Base-by-base conservation (phyloP, 2,888 invertebrate genomes). In the Melanchra persicariae region DNA sequence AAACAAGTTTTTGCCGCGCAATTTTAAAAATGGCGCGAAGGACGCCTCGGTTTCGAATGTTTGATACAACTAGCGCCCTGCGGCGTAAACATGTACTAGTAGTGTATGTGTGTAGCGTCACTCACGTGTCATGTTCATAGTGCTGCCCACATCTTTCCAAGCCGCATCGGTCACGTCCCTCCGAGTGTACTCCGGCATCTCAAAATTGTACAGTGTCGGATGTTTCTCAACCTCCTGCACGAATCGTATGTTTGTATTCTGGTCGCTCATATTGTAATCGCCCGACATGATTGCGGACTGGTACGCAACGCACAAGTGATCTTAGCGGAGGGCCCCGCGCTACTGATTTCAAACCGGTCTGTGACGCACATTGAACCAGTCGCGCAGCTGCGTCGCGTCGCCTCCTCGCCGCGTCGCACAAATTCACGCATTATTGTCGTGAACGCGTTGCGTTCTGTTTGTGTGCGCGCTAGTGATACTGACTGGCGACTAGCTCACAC, bases 141-240 rank as follows among this genome's bases (percentile, higher is more conserved):
- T 64, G 52, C 61, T 83, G 68, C 87, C 84, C 24, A 90, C 83
- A 15, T 85, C 82, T 22, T 70, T 73, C 90, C 90, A 90, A 40
- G 88, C 87, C 66, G 86, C 83, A 51, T 89, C 87, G 54, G 65
- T 86, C 30, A 87, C 37, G 55, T 90, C 88, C 74, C 81, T 87
- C 40, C 85, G 79, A 17, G 85, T 85, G 66, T 88, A 89, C 19
- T 79, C 68, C 2, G 86, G 77, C 59, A 88, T 58, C 64, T 80
- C 77, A 40, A 59, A 78, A 68, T 88, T 83, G 65, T 87, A 89
- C 12, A 88, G 63, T 24, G 78, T 69, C 1, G 86, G 81, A 54
- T 81, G 70, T 66, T 85, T 83, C 60, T 87, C 69, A 1, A 89
- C 82, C 26, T 75, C 79, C 58, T 83, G 72, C 1, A 87, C 86